Percentiles rank a stretch among this genome's conserved stretches.
phyloP scores from a whole-genome alignment of 2,888 invertebrate genomes.

The Koerneria pararmatus region DNA sequence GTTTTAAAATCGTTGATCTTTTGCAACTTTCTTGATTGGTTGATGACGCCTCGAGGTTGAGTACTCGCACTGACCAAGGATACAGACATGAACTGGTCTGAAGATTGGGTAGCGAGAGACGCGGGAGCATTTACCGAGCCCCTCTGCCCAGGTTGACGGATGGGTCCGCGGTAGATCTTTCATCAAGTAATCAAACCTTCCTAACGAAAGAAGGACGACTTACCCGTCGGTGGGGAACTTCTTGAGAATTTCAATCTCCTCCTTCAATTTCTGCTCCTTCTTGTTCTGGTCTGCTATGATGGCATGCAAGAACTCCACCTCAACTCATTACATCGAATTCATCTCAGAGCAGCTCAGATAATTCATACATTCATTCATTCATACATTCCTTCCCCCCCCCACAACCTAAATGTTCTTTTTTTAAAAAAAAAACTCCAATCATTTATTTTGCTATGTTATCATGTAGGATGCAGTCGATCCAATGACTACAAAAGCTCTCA shows the following conservation, averaged over 20 bases:
- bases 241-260: constrained; percentile 71
- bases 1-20: neutral
- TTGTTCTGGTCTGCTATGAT: constrained; percentile 92
- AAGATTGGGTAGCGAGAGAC: neutral
- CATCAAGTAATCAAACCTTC: too few relatives aligned
- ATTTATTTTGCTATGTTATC: too few relatives aligned
- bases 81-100: too few relatives aligned
- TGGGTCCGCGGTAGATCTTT: neutral
- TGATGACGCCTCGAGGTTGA: too few relatives aligned
- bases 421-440: too few relatives aligned
- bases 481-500: too few relatives aligned
- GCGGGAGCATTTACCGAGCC: neutral
- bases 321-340: neutral
- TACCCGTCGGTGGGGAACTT: constrained; percentile 19
- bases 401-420: too few relatives aligned
- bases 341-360: neutral
- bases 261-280: constrained; percentile 80
- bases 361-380: neutral
- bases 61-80: too few relatives aligned
- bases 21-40: too few relatives aligned
- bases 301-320: constrained; percentile 81
- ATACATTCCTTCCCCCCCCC: neutral
- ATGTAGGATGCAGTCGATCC: too few relatives aligned
- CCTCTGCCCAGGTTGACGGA: too few relatives aligned
- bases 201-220: too few relatives aligned